Conservation (phyloP, 1,140 invertebrate species). For the Lanistes nyassanus region DNA sequence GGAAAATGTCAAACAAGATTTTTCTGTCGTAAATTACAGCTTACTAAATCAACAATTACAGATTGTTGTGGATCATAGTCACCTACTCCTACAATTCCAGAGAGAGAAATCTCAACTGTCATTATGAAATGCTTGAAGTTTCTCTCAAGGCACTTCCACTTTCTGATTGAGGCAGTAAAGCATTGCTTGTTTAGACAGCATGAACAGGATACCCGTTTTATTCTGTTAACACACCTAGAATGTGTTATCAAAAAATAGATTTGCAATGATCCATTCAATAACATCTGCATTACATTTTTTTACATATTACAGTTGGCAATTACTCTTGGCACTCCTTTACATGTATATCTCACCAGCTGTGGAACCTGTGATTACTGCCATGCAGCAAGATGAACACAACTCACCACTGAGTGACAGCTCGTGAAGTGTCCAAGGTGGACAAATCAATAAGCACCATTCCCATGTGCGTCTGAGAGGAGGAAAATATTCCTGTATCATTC, state of each 20-base stretch:
- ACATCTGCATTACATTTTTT: neutral
- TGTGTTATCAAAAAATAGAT: neutral
- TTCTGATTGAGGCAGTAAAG: too few species aligned
- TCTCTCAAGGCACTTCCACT: too few species aligned
- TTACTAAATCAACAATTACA: too few species aligned
- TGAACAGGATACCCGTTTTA: neutral
- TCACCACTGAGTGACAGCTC: slow-evolving; percentile 62
- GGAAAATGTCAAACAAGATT: slow-evolving; percentile 10
- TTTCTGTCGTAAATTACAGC: too few species aligned
- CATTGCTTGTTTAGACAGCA: too few species aligned
- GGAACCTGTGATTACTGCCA: neutral
- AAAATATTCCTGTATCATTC: slow-evolving; percentile 60
- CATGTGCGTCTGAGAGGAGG: slow-evolving; percentile 55
- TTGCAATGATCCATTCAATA: neutral
- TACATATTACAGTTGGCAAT: neutral
- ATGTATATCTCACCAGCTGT: neutral
- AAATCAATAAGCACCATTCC: slow-evolving; percentile 55
- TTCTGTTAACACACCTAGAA: neutral
- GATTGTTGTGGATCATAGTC: too few species aligned
- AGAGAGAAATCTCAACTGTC: too few species aligned
- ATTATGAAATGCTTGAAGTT: too few species aligned
- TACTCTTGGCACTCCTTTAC: neutral
- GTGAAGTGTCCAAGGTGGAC: slow-evolving; percentile 47
- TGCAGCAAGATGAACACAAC: slow-evolving; percentile 15
- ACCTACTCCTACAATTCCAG: too few species aligned